Conservation (phyloP, 2,888 invertebrate species). For the Noctua comes region DNA sequence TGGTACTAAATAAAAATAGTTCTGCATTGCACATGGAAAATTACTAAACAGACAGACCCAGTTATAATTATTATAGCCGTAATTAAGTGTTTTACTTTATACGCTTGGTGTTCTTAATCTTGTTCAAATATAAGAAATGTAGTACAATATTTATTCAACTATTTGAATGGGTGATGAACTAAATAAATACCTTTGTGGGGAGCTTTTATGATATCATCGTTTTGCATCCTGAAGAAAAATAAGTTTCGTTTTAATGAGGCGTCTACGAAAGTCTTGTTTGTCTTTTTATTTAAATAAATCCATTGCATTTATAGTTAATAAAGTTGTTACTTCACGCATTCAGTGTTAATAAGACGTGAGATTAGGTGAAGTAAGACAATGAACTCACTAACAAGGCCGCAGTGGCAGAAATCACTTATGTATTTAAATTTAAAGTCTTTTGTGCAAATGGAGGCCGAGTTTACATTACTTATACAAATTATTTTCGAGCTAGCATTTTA, state of each 20-base stretch:
- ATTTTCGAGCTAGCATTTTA: constrained; percentile 28
- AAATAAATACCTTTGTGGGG: constrained; percentile 36
- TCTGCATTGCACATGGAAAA: constrained; percentile 58
- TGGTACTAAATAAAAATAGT: constrained; percentile 75
- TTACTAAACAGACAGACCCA: constrained; percentile 31
- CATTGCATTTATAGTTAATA: constrained; percentile 20
- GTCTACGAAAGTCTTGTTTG: not conserved
- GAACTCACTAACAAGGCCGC: constrained; percentile 69
- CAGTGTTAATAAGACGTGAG: constrained; percentile 54
- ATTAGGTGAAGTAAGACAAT: constrained; percentile 69
- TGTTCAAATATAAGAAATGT: constrained; percentile 51
- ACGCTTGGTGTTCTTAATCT: constrained; percentile 30
- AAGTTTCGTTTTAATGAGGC: constrained; percentile 13
- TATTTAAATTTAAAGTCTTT: constrained; percentile 53
- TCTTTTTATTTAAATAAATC: constrained; percentile 5
- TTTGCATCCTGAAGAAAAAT: constrained; percentile 23
- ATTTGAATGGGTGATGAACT: constrained; percentile 40
- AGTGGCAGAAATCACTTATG: constrained; percentile 64
- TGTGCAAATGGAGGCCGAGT: constrained; percentile 49
- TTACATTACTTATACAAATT: constrained; percentile 18
- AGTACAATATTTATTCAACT: constrained; percentile 44
- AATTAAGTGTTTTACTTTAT: constrained; percentile 40
- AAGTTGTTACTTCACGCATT: constrained; percentile 38
- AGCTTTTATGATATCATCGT: constrained; percentile 44
- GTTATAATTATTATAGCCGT: constrained; percentile 18